A percentile compares a stretch with the other conserved stretches of the same genome.
Conservation (phyloP, 2,888 invertebrate genomes). For the Abrostola triplasia region DNA sequence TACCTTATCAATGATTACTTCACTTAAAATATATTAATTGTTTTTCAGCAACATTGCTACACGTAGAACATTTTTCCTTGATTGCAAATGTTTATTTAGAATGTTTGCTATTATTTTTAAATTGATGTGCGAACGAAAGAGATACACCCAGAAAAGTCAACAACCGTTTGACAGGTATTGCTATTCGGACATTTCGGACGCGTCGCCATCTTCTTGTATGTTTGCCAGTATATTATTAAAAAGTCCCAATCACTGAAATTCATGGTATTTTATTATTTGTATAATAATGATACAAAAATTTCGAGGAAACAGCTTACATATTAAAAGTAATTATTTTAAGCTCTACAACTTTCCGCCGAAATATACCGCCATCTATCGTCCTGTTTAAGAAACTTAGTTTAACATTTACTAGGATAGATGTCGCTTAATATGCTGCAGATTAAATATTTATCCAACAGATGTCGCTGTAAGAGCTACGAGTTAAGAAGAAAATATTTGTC, state of each 20-base stretch:
- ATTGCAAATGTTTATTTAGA: constrained; percentile 15
- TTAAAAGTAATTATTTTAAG: too few relatives aligned
- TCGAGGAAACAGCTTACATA: not conserved
- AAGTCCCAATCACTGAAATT: constrained; percentile 25
- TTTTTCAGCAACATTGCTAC: constrained; percentile 38
- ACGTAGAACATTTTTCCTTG: constrained; percentile 18
- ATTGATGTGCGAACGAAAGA: constrained; percentile 48
- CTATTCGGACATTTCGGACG: constrained; percentile 59
- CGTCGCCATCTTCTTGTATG: constrained; percentile 67
- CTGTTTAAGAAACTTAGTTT: not conserved
- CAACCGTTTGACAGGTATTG: constrained; percentile 82
- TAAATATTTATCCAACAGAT: constrained; percentile 12
- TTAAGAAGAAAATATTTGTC: not conserved
- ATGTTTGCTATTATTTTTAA: constrained; percentile 36
- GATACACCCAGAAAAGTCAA: constrained; percentile 76
- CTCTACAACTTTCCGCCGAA: too few relatives aligned
- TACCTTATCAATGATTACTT: constrained; percentile 16
- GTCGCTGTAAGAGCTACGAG: not conserved
- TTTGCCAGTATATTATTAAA: constrained; percentile 48
- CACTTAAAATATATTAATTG: constrained; percentile 18
- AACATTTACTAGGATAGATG: constrained; percentile 7
- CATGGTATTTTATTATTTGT: not conserved
- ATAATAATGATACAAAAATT: not conserved
- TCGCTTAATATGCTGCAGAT: not conserved
- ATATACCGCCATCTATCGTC: constrained; percentile 7